Evolutionary conservation across 2,888 invertebrate genomes (phyloP).

Genomic region (Caenorhabditis panamensis): DNA sequence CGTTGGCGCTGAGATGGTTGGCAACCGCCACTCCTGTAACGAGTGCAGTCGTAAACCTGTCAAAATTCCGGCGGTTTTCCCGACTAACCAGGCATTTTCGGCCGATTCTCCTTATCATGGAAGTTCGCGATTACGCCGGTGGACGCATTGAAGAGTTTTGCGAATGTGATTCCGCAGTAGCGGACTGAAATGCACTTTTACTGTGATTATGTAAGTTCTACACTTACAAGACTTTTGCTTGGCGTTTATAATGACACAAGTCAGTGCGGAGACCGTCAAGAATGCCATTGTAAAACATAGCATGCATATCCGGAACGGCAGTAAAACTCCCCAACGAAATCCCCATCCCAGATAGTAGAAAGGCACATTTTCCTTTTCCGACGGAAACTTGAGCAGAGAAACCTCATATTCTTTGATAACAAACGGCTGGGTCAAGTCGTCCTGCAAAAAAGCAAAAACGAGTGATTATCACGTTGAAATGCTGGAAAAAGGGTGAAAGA

Average conservation of each 20-base stretch:
- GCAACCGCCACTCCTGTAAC: conserved; percentile 73
- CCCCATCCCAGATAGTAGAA: conserved; percentile 36
- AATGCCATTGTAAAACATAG: conserved; percentile 65
- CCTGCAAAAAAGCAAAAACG: conserved; percentile 37
- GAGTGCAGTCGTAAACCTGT: conserved; percentile 5
- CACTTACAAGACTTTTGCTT: conserved; percentile 40
- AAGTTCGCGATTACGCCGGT: conserved; percentile 71
- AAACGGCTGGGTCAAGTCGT: conserved; percentile 61
- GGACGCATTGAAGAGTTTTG: conserved; percentile 71
- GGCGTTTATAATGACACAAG: conserved; percentile 39
- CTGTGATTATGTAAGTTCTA: not conserved
- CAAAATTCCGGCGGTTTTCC: not conserved
- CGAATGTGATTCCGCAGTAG: conserved; percentile 72
- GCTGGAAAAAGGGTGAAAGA: conserved; percentile 2
- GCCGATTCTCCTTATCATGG: conserved; percentile 68
- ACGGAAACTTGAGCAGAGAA: conserved; percentile 14
- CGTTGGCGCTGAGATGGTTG: conserved; percentile 76
- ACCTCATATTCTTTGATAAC: conserved; percentile 16
- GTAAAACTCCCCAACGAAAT: conserved; percentile 62
- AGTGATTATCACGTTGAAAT: conserved; percentile 8
- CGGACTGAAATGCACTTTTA: conserved; percentile 29
- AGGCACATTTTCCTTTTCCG: conserved; percentile 9
- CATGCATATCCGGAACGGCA: conserved; percentile 70
- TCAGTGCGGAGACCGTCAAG: conserved; percentile 60
- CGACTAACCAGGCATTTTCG: conserved; percentile 65